Evolutionary conservation across 2,888 invertebrate species (phyloP).

Genomic region (Sphaeridia pumilis): DNA sequence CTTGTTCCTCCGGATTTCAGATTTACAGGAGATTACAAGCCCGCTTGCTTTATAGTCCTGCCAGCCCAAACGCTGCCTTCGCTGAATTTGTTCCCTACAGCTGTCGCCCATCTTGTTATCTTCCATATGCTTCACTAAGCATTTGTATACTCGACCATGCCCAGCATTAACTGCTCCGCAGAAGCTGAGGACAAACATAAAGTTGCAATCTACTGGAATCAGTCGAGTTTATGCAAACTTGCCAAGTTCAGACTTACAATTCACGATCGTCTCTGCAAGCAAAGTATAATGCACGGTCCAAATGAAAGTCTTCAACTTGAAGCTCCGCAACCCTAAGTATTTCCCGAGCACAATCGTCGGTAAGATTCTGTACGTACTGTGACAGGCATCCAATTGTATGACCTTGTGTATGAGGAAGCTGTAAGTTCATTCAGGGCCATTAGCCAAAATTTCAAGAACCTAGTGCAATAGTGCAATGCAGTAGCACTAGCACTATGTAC

Average conservation of each 20-base stretch:
- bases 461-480: neutral
- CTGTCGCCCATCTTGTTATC: slow-evolving; percentile 50
- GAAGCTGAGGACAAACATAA: slow-evolving; percentile 42
- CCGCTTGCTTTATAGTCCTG: slow-evolving; percentile 84
- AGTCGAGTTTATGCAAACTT: neutral
- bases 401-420: slow-evolving; percentile 54
- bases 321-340: slow-evolving; percentile 74
- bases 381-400: slow-evolving; percentile 74
- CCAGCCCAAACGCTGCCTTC: slow-evolving; percentile 75
- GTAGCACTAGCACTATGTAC: too few relatives aligned
- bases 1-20: slow-evolving; percentile 78
- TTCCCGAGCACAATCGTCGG: slow-evolving; percentile 59
- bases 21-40: slow-evolving; percentile 73
- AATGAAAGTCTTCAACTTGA: slow-evolving; percentile 74
- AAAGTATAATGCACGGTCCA: slow-evolving; percentile 78
- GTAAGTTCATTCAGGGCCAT: neutral
- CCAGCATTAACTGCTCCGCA: slow-evolving; percentile 66
- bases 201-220: neutral
- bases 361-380: slow-evolving; percentile 52
- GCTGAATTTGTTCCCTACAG: slow-evolving; percentile 71
- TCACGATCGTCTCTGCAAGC: slow-evolving; percentile 78
- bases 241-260: slow-evolving; percentile 12
- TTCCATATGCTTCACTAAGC: slow-evolving; percentile 70
- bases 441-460: neutral
- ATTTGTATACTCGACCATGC: slow-evolving; percentile 74